A percentile compares a stretch with the other conserved stretches of the same genome.
Evolutionary conservation across 2,113 vertebrate species (phyloP).

Genomic region (Ahaetulla prasina): DNA sequence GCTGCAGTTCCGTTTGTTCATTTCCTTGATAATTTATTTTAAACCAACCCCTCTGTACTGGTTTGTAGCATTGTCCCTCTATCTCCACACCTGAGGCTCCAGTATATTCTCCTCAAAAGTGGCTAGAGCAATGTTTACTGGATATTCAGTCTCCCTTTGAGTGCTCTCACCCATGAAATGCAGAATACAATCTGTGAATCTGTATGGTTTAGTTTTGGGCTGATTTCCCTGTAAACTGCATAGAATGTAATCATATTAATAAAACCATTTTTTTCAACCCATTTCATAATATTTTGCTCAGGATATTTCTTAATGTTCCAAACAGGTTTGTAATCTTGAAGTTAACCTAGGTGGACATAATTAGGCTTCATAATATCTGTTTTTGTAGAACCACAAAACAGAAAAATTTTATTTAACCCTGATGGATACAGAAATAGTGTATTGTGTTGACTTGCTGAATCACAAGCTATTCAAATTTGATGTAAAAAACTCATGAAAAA

Average conservation of each 20-base stretch:
- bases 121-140: background rate
- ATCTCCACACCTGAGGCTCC: background rate
- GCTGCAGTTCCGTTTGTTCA: background rate
- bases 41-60: conserved; percentile 25
- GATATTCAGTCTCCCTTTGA: background rate
- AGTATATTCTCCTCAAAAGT: background rate
- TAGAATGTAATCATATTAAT: background rate
- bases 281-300: background rate
- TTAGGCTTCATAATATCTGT: background rate
- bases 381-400: background rate
- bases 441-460: background rate
- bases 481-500: background rate
- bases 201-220: background rate
- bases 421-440: background rate
- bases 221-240: background rate
- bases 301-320: background rate
- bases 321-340: background rate
- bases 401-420: background rate
- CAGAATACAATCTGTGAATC: rapidly evolving
- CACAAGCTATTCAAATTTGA: background rate
- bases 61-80: conserved; percentile 2
- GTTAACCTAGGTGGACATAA: background rate
- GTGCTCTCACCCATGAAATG: background rate
- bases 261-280: background rate
- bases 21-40: conserved; percentile 44